Base-by-base conservation (phyloP, 2,113 vertebrate species). In the Forbesichthys agassizii region DNA sequence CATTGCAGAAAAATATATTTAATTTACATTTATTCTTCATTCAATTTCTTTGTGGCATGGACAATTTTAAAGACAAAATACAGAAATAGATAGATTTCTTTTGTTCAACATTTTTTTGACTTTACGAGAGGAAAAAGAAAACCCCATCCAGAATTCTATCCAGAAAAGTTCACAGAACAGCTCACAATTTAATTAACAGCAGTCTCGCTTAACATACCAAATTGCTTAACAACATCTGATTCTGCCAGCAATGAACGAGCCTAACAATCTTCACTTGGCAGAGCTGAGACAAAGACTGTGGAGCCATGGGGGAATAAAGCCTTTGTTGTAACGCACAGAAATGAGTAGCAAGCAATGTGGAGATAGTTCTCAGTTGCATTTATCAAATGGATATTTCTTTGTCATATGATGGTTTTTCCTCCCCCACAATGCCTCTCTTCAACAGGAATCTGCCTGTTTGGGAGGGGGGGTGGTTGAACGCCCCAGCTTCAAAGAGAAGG, bases 401-500 rank as follows among this genome's bases (percentile, higher is more conserved):
- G 68, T 71, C 71, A 58, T 27, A 71, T 57, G 68, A 74, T 64
- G 36, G 36, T 42, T 42, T 80, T 75, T 80, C 69, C 62, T 58
- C 71, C 72, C 81, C 48, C 67, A 76, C 49, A 59, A 59, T 12
- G 48, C 56, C 72, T 71, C 65, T 69, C 59, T 18, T 42, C 53
- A 82, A 84, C 73, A 77, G 66, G 63, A 74, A 81, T 86, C 85
- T 81, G 75, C 56, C 78, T 62, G 66, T 42, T 51, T 75, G 52
- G 36, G 36, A 3, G 36, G 36, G 36, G 36, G 36, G 36, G 36
- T 5, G 36, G 36, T 27, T 27, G 64, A 47, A 58, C 27, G 64
- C 49, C 68, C 11, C 16, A 70, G 65, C 80, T 81, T 88, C 85
- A 86, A 88, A 89, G 74, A 60, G 61, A 66, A 68, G 58, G 48